These are phyloP conservation scores for Guaruba guarouba DNA, from an alignment of 2,113 vertebrate species.

Conservation along the genomic window DNA sequence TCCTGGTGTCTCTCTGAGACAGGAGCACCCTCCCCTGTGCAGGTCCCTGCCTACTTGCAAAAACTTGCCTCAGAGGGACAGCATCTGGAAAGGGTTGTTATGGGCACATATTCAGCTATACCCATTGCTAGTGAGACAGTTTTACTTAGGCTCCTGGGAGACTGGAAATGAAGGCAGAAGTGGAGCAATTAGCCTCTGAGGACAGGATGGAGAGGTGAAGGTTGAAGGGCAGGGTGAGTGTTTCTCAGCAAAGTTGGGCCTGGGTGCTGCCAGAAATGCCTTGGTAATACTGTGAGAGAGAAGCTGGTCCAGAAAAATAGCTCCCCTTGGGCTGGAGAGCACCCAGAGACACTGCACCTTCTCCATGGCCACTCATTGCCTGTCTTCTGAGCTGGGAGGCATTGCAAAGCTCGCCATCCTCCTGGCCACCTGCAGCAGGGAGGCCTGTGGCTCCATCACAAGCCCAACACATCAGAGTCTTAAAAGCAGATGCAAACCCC, in stretches of 20 bases:
- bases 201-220: background rate
- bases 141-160: background rate
- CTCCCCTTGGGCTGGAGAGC: background rate
- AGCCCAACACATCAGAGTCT: background rate
- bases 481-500: background rate
- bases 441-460: background rate
- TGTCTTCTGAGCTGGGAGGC: background rate
- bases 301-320: background rate
- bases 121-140: background rate
- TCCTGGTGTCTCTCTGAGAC: background rate
- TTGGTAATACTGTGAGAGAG: background rate
- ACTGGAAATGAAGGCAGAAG: background rate
- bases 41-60: background rate
- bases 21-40: background rate
- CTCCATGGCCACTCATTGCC: accelerated
- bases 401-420: background rate
- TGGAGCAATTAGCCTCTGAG: background rate
- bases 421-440: background rate
- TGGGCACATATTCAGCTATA: background rate
- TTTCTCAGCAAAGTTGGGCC: background rate
- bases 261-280: background rate
- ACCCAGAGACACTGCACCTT: background rate
- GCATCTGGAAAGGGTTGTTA: background rate
- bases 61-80: background rate
- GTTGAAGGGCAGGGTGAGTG: background rate